These are phyloP conservation scores for Danio choprae DNA, from an alignment of 2,797 vertebrate species.

Conservation along the genomic window DNA sequence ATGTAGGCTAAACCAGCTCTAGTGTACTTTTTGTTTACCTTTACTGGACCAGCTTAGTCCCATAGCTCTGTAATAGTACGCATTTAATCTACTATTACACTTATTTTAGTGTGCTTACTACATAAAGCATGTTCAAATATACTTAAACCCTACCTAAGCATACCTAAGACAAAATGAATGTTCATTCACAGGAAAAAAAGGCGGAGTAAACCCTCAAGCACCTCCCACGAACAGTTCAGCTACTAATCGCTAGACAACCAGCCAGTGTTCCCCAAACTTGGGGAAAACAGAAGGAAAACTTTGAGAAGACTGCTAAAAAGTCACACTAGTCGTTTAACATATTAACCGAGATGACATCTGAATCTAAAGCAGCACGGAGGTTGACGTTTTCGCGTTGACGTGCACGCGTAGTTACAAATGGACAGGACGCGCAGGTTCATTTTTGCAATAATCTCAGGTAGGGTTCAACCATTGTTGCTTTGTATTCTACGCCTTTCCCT, in stretches of 20 bases:
- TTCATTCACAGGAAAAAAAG: constrained; percentile 1
- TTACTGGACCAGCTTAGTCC: too few species aligned
- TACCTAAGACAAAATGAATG: not conserved
- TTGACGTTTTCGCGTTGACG: constrained; percentile 47
- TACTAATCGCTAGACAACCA: not conserved
- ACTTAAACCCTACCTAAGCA: too few species aligned
- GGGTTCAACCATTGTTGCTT: not conserved
- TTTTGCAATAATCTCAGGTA: constrained; percentile 59
- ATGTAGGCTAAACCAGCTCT: too few species aligned
- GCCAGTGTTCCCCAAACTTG: not conserved
- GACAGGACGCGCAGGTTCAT: constrained; percentile 46
- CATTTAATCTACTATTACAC: too few species aligned
- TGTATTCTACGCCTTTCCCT: not conserved
- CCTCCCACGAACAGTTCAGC: constrained; percentile 20
- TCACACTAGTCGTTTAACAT: not conserved
- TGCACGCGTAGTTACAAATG: constrained; percentile 49
- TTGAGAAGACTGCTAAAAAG: not conserved
- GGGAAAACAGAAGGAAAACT: constrained; percentile 7
- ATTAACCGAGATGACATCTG: not conserved
- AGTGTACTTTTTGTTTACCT: too few species aligned
- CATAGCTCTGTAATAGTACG: too few species aligned
- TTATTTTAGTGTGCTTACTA: too few species aligned
- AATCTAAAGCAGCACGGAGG: constrained; percentile 6
- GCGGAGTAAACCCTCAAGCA: not conserved
- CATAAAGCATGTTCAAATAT: too few species aligned